Base-by-base conservation (phyloP, 2,888 invertebrate genomes). In the Tiliacea aurago region DNA sequence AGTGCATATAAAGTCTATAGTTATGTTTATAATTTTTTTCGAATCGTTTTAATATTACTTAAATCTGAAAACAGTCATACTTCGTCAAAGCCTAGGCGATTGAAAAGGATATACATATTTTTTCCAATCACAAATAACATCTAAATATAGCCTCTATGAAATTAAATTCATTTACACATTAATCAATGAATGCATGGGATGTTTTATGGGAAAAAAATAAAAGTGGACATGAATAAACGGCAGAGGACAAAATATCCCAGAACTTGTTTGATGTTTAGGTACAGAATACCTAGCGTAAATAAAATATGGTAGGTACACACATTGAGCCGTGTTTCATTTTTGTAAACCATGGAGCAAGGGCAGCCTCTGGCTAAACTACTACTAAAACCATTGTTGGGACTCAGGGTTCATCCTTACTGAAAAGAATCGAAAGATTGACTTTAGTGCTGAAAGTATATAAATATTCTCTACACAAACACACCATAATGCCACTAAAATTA, bases 91-190 rank as follows among this genome's bases (percentile, higher is more conserved):
- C 20, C 18, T 28, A 28, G 9, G 43, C 13, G 13, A 64, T 53
- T 23, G 56, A 64, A 73, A 49, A 58, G 10, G 4, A 59, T 28
- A 53, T 43, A 63, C 37, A 53, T 41, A 45, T 51, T 45, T 51
- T 41, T 62, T 68, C 2, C 53, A 37, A 43, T 53, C 18, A 56
- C n/a, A 13, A 41, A 53, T 37, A 23, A 18, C 55, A 55, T 64
- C 5, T 23, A 67, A 64, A 73, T 55, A 61, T 67, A 64, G 13
- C 59, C 28, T 33, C 41, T 23, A 10, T 11, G 23, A 76, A 76
- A 74, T 70, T n/a, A 15, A 53, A 79, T 66, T 33, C 11, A 73
- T 64, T 49, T 49, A 58, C 33, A 41, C 11, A 49, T 75, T 49
- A 37, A 53, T 63, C 58, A 58, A 41, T 64, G n/a, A 58, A 63